Evolutionary conservation across 2,113 vertebrate species (phyloP).

Genomic region (Tachysurus fulvidraco): DNA sequence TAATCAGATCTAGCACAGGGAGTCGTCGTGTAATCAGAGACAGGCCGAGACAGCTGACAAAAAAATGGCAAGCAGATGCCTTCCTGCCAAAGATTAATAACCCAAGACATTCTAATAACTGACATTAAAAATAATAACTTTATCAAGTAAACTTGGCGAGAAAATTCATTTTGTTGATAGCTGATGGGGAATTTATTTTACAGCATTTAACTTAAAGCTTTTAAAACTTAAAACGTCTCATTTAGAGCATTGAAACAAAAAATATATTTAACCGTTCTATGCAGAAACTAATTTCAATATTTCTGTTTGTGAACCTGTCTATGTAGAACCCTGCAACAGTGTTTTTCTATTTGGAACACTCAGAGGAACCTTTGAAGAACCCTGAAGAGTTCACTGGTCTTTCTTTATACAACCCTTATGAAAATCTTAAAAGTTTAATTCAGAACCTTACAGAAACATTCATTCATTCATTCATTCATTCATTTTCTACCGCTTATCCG

Average conservation of each 20-base stretch:
- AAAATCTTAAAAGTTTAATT: no score
- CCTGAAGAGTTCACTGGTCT: no score
- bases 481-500: no score
- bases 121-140: not conserved
- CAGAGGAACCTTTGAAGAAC: not conserved
- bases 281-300: not conserved
- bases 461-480: no score
- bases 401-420: no score
- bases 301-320: not conserved
- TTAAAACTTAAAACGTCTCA: not conserved
- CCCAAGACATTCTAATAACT: constrained; percentile 21
- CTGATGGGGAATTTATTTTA: not conserved
- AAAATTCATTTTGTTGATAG: not conserved
- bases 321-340: not conserved
- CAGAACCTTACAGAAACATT: no score
- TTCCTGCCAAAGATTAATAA: constrained; percentile 37
- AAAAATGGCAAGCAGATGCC: constrained; percentile 40
- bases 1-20: constrained; percentile 33
- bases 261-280: not conserved
- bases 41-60: constrained; percentile 34
- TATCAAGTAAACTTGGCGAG: constrained; percentile 9
- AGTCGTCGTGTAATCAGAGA: constrained; percentile 6
- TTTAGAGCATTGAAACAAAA: not conserved
- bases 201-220: not conserved
- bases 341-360: not conserved